phyloP scores from a whole-genome alignment of 2,888 invertebrate genomes.

The Oasisia sp. region DNA sequence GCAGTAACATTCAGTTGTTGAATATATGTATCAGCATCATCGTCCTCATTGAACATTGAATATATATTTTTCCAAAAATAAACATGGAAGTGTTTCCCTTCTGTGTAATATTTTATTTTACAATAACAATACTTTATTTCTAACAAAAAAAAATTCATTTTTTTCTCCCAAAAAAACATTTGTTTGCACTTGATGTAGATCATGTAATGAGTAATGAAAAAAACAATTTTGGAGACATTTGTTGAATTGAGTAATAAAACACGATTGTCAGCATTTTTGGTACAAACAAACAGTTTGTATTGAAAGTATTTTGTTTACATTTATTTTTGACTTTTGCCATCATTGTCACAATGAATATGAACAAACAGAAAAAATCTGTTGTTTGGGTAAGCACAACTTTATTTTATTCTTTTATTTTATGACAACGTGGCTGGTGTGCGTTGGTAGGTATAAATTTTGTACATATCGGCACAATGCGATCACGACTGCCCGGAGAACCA shows the following conservation, averaged over 20 bases:
- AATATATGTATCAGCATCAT: neutral
- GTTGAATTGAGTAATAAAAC: neutral
- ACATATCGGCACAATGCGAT: constrained; percentile 6
- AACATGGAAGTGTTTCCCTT: neutral
- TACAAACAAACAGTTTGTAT: neutral
- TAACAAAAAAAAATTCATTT: neutral
- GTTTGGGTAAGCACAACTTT: constrained; percentile 4
- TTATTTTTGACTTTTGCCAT: neutral
- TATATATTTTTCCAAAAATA: neutral
- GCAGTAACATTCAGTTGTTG: neutral
- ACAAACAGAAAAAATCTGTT: neutral
- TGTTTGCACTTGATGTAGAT: too few species aligned
- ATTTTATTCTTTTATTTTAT: neutral
- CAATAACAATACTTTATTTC: neutral
- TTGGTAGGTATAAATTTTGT: constrained; percentile 17
- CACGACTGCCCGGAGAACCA: constrained; percentile 17
- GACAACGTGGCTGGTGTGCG: neutral
- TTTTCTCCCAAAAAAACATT: too few species aligned
- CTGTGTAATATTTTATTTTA: neutral
- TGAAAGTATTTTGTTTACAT: neutral
- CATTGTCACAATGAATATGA: neutral
- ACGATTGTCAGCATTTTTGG: neutral
- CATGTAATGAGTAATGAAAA: too few species aligned
- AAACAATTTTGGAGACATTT: neutral
- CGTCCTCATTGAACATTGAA: neutral